Base-by-base conservation (phyloP, 1,140 invertebrate species). In the Lasaia peninsularis region DNA sequence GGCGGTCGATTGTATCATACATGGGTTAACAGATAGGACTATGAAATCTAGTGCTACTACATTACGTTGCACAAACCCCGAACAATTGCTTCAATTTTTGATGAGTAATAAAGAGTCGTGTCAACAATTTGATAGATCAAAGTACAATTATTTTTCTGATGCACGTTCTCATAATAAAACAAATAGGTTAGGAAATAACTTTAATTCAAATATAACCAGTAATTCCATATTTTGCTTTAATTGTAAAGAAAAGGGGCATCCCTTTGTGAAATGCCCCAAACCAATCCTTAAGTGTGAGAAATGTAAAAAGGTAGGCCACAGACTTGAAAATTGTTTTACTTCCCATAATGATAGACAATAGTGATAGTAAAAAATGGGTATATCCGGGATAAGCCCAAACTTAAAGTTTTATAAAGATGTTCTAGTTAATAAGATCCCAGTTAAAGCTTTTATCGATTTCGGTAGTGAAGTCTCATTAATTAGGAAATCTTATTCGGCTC, bases 1-100 rank as follows among this genome's bases (percentile, higher is more conserved):
- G 11, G 72, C 72, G 0, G 72, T 69, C 2, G 69, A 74, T 34
- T 74, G 72, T 34, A 64, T 74, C 11, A 66, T 69, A 28, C 69
- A 71, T 20, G 68, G 71, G 0, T 31, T 71, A 2, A 65, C n/a
- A 48, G 66, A 74, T 52, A 63, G 54, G 40, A 69, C 58, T 24
- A 18, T 71, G 40, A 71, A 55, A 57, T 71, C 64, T 14, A 60
- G 63, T 52, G 68, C 65, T 6, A 16, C 57, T 8, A 48, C 63
- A 9, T 53, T 71, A 12, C 60, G 62, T 40, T 71, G 62, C 56
- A 28, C 34, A 10, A 56, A 71, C 10, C 71, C 64, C 2, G 69
- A 71, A 5, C 63, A 71, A 32, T 48, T 73, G 18, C 37, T 71
- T 8, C 60, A 63, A 16, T 73, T 69, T 53, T 49, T 69, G n/a